These are phyloP conservation scores for Choristoneura fumiferana DNA, from an alignment of 1,140 invertebrate species.

Conservation along the genomic window DNA sequence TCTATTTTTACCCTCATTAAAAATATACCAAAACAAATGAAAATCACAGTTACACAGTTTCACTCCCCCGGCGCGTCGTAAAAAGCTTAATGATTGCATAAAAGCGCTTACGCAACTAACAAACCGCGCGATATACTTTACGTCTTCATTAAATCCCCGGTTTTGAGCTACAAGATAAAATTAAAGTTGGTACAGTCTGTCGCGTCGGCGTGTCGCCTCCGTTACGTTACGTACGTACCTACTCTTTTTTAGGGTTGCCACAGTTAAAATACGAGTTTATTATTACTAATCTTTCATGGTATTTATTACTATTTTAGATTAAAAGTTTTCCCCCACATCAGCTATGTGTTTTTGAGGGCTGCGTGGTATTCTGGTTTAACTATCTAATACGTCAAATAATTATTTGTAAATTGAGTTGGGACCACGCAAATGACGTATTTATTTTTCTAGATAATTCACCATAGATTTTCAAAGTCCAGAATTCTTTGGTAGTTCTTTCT, in stretches of 20 bases:
- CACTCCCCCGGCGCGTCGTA: conserved; percentile 32
- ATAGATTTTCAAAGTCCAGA: no score
- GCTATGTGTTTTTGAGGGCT: no score
- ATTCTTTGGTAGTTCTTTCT: no score
- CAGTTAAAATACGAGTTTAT: background rate
- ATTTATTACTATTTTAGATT: no score
- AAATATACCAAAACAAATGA: background rate
- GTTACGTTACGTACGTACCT: conserved; percentile 29
- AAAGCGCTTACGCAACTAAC: conserved; percentile 61
- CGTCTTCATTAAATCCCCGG: conserved; percentile 2
- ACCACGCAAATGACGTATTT: no score
- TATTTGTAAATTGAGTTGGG: no score
- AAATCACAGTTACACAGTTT: conserved; percentile 4
- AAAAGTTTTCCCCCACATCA: no score
- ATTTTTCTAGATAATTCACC: no score
- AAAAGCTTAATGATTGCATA: conserved; percentile 56
- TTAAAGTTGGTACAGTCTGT: conserved; percentile 52
- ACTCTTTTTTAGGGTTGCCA: background rate
- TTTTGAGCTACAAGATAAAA: conserved; percentile 52
- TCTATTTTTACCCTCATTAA: background rate
- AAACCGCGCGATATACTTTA: conserved; percentile 38
- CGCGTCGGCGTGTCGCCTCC: conserved; percentile 23
- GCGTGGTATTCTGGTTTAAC: no score
- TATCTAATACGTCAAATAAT: no score
- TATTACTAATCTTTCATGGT: no score